Percentiles rank a stretch among this genome's conserved stretches.
Evolutionary conservation across 2,113 vertebrate species (phyloP).

Genomic region (Cervus canadensis): DNA sequence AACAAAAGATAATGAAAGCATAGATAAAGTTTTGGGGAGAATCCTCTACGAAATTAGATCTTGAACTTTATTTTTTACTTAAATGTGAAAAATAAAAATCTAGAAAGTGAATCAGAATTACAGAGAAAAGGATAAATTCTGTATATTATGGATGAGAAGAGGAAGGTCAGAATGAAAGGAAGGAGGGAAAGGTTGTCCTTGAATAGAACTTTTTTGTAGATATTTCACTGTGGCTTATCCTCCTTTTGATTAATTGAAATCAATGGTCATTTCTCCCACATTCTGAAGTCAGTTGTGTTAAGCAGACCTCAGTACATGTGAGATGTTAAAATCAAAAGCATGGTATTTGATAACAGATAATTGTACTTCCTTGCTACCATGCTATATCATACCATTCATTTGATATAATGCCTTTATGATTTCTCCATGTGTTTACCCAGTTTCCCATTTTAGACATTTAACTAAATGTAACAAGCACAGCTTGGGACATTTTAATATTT

Average conservation of each 20-base stretch:
- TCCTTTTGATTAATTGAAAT: neutral
- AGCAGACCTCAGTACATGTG: neutral
- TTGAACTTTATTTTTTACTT: neutral
- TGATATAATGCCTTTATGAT: neutral
- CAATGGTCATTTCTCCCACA: neutral
- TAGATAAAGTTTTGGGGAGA: neutral
- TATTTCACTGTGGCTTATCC: neutral
- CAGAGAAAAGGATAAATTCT: neutral
- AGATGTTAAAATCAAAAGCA: neutral
- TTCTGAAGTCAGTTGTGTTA: neutral
- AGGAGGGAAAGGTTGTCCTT: neutral
- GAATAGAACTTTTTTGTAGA: neutral
- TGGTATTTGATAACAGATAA: neutral
- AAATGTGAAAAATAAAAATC: slow-evolving; percentile 7
- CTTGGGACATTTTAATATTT: neutral
- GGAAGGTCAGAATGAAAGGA: neutral
- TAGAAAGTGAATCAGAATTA: slow-evolving; percentile 2
- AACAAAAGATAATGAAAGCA: neutral
- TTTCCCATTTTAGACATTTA: neutral
- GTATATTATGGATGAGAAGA: neutral
- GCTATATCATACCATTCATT: neutral
- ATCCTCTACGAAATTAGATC: neutral
- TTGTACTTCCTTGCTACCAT: neutral
- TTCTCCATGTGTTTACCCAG: neutral
- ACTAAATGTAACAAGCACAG: neutral